A percentile compares a stretch with the other conserved stretches of the same genome.
Conservation (phyloP, 2,888 invertebrate species). For the Agriopis aurantiaria region DNA sequence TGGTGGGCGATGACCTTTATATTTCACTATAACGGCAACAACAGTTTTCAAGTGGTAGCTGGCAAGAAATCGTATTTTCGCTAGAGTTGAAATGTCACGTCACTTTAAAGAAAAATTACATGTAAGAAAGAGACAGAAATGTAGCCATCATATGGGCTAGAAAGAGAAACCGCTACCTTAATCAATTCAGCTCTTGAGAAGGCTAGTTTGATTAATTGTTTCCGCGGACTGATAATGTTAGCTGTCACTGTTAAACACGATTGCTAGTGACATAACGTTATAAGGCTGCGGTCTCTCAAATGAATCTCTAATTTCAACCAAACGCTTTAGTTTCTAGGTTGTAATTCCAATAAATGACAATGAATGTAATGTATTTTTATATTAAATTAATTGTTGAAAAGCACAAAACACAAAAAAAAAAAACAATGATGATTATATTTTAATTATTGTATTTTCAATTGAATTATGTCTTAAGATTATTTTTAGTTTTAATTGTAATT, state of each 20-base stretch:
- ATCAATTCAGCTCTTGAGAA: background rate
- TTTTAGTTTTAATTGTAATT: conserved; percentile 53
- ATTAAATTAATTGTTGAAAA: conserved; percentile 24
- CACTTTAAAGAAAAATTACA: background rate
- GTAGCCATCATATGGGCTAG: background rate
- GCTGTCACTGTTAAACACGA: too few species aligned
- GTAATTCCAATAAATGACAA: conserved; percentile 30
- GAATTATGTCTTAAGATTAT: conserved; percentile 47
- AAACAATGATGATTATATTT: conserved; percentile 41
- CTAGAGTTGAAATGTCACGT: background rate
- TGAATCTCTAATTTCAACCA: conserved; percentile 13
- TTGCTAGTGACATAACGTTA: too few species aligned
- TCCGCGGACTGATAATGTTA: too few species aligned
- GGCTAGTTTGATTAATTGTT: too few species aligned
- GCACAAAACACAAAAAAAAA: conserved; percentile 50
- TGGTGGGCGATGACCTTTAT: background rate
- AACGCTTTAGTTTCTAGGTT: background rate
- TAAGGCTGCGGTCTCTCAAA: background rate
- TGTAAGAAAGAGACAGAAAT: background rate
- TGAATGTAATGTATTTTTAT: conserved; percentile 38
- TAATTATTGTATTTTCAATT: conserved; percentile 46
- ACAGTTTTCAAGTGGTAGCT: background rate
- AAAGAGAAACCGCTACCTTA: background rate
- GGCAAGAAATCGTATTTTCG: too few species aligned
- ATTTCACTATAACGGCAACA: background rate